Conservation (phyloP, 2,797 vertebrate genomes). For the Arnoldichthys spilopterus region DNA sequence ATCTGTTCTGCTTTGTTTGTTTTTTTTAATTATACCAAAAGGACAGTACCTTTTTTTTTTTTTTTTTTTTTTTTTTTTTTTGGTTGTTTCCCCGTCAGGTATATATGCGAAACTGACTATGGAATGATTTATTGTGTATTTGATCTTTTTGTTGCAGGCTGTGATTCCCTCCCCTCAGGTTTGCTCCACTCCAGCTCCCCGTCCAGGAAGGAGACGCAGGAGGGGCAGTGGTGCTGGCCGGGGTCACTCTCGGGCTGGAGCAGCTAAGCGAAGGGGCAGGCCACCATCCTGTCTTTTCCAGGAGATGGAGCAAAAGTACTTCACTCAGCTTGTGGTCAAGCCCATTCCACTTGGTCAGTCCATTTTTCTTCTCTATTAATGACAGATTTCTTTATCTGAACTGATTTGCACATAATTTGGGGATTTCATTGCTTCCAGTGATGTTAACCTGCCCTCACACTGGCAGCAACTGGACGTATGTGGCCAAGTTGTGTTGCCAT, state of each 20-base stretch:
- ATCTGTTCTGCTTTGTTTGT: too few species aligned
- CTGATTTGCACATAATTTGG: too few species aligned
- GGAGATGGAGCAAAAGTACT: slow-evolving; percentile 91
- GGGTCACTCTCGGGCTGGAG: slow-evolving; percentile 68
- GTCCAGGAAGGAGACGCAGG: slow-evolving; percentile 75
- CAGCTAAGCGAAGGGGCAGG: slow-evolving; percentile 88
- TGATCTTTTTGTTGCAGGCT: slow-evolving; percentile 42
- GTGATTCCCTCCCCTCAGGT: slow-evolving; percentile 59
- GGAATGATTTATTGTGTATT: not conserved
- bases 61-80: too few species aligned
- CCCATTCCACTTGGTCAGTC: slow-evolving; percentile 89
- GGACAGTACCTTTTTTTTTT: too few species aligned
- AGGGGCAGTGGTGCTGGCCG: slow-evolving; percentile 75
- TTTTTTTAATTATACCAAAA: too few species aligned
- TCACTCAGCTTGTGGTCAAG: slow-evolving; percentile 88
- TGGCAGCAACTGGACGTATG: too few species aligned
- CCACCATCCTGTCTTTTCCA: slow-evolving; percentile 90
- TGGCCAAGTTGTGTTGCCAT: too few species aligned
- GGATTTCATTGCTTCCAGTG: too few species aligned
- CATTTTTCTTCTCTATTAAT: not conserved
- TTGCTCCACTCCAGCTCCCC: slow-evolving; percentile 65
- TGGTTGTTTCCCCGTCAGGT: too few species aligned
- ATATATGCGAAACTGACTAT: too few species aligned
- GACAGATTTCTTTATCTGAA: not conserved
- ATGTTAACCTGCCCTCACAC: too few species aligned